Evolutionary conservation across 2,888 invertebrate genomes (phyloP), one percentile per base, ranked within the genome.

Genomic region (Camponotus fellah): DNA sequence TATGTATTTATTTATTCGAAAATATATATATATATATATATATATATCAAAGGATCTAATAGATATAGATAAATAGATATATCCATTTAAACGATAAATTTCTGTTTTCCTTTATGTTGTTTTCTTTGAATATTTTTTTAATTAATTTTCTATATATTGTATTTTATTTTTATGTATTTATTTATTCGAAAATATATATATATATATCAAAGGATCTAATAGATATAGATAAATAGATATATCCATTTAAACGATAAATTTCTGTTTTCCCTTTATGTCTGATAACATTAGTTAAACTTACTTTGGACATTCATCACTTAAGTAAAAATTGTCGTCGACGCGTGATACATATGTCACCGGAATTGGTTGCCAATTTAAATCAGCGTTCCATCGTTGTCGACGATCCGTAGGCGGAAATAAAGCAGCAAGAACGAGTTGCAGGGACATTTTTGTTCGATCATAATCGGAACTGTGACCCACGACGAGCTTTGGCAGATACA

Each of bases 401-500:
- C 95, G 92, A 0, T 93, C 93, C 17, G 94, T 92, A 0, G 97
- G 97, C 2, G 97, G 97, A 93, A 96, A 98, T 37, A 98, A 92
- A 0, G 96, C 97, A 2, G 97, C 96, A 82, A 97, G 94, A 3
- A 97, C 96, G 37, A 97, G 94, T 85, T 97, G 95, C 0, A 96
- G 97, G 5, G 97, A 97, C 96, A 97, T 97, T 94, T 97, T 96
- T 0, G 98, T 97, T 71, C 97, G 95, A 80, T 97, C 97, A 91
- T 96, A 97, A 92, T 97, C 96, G 0, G 97, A 97, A 49, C 97
- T 97, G 37, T 96, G 95, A 62, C 96, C 95, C 49, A 86, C 87
- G 10, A 92, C 90, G 2, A 88, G 60, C 8, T 91, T 84, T 0
- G 95, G 94, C 0, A 95, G 90, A 90, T 96, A 96, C 12, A 95